Conservation (phyloP, 2,113 vertebrate genomes). For the Pangasianodon gigas region DNA sequence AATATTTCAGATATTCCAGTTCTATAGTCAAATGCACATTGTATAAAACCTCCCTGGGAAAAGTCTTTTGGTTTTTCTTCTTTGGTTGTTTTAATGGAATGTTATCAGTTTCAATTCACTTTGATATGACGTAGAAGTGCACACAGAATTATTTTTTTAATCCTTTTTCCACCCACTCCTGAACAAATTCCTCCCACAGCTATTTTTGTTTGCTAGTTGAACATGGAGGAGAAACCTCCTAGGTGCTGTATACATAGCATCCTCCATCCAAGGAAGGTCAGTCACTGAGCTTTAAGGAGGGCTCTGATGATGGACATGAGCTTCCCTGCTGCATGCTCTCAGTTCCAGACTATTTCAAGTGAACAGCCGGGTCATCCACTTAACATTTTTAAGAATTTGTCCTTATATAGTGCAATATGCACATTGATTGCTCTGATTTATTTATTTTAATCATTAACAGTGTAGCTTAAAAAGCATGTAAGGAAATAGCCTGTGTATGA, state of each 20-base stretch:
- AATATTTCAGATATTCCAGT: background rate
- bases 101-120: background rate
- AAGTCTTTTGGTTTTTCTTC: background rate
- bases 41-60: background rate
- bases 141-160: background rate
- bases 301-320: background rate
- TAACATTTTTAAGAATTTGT: background rate
- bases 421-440: background rate
- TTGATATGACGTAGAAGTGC: background rate
- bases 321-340: too few species aligned
- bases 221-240: background rate
- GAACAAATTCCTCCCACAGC: background rate
- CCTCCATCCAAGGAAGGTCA: background rate
- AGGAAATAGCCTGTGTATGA: background rate
- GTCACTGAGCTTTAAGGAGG: background rate
- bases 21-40: background rate
- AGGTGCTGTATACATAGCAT: background rate
- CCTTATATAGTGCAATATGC: background rate
- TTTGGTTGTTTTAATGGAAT: background rate
- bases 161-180: background rate
- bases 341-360: background rate
- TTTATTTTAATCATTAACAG: background rate
- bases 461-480: background rate
- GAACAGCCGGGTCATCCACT: background rate
- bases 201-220: background rate